Evolutionary conservation across 2,113 vertebrate genomes (phyloP), one percentile per base, ranked within the genome.

Genomic region (Dascyllus trimaculatus): DNA sequence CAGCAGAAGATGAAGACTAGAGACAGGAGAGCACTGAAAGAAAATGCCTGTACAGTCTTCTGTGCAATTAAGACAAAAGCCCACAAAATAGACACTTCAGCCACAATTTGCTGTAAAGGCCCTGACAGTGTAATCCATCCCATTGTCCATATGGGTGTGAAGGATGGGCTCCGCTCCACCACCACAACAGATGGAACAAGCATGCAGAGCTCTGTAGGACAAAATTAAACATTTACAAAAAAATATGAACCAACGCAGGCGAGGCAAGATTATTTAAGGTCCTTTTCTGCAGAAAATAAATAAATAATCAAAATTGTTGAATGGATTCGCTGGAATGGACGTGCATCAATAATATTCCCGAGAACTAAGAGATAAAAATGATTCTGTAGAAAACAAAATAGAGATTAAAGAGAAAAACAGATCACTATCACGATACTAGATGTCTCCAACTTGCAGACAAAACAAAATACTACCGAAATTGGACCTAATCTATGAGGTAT

Each of bases 141-240:
- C 26, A 54, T 14, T 24, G 57, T 60, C 69, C 75, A 54, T 58
- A 76, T 48, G 69, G 75, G 45, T 57, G 49, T 48, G 61, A 18
- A 29, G 9, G 78, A 32, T 54, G 53, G 64, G 85, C 86, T 81
- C 25, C 40, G 21, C 51, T 80, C 67, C 66, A 71, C 53, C 25
- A 10, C 48, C 62, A 19, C 56, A 66, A 49, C 85, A 89, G 62
- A 87, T 89, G 81, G 81, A 18, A 21, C 25, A 35, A 19, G 63
- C 74, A 66, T 67, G 70, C 53, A 52, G 58, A 77, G 74, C 75
- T 71, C 75, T 63, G 75, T 17, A 62, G 76, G 67, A 83, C 76
- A 35, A 60, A 78, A 90, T 81, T 25, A 87, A 88, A 80, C 82
- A 81, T 82, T 80, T 64, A 83, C 38, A 54, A 35, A 29, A 79